Evolutionary conservation across 1,140 invertebrate genomes (phyloP).

Genomic region (Neodiprion fabricii): DNA sequence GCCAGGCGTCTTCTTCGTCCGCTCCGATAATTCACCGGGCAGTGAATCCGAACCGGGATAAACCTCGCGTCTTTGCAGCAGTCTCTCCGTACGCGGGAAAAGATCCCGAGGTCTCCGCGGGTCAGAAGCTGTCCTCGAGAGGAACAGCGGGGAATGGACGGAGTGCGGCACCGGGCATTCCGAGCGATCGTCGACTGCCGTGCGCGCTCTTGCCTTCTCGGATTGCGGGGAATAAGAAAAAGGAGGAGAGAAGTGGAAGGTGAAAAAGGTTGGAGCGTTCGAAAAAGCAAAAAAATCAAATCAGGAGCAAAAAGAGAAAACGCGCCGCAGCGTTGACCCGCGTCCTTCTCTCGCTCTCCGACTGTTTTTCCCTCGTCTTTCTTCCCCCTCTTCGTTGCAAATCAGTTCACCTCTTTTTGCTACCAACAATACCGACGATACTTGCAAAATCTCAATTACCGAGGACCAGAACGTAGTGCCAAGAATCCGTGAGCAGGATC

Average conservation of each 20-base stretch:
- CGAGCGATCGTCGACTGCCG: conserved; percentile 15
- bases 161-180: background rate
- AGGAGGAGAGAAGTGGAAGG: background rate
- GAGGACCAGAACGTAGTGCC: too few species aligned
- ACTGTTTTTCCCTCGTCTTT: background rate
- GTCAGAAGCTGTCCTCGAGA: conserved; percentile 36
- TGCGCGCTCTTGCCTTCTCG: conserved; percentile 34
- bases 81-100: background rate
- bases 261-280: too few species aligned
- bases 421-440: background rate
- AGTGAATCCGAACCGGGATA: background rate
- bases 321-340: background rate
- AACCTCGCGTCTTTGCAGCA: background rate
- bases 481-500: too few species aligned
- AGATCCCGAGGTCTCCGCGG: conserved; percentile 18
- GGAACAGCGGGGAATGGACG: background rate
- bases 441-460: background rate
- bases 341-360: background rate
- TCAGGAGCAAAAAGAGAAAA: too few species aligned
- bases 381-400: too few species aligned
- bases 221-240: background rate
- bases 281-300: background rate
- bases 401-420: too few species aligned
- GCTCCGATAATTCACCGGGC: too few species aligned
- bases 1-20: too few species aligned